Percentiles rank a stretch among this genome's conserved stretches.
phyloP scores from a whole-genome alignment of 2,888 invertebrate species.

The Drosophila stalkeri region DNA sequence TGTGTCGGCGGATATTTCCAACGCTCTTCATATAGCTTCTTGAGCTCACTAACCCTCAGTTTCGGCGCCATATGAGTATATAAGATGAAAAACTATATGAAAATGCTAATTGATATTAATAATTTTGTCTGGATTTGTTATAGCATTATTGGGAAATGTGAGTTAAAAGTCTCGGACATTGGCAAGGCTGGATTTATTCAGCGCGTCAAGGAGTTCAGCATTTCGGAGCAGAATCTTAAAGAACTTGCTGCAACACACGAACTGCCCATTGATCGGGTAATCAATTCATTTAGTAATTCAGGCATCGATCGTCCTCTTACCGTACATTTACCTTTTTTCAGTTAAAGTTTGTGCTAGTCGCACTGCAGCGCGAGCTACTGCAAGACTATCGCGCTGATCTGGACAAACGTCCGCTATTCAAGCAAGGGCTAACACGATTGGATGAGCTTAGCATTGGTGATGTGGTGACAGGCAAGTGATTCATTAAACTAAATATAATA shows the following conservation, averaged over 20 bases:
- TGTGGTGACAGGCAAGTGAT: constrained; percentile 87
- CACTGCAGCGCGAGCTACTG: constrained; percentile 86
- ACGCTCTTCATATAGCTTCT: constrained; percentile 42
- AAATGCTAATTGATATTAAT: constrained; percentile 11
- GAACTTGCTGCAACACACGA: constrained; percentile 86
- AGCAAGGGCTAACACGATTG: constrained; percentile 89
- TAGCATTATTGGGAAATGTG: constrained; percentile 84
- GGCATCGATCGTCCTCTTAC: neutral
- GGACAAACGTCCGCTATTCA: constrained; percentile 90
- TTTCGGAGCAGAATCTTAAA: constrained; percentile 68
- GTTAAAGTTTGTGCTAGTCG: constrained; percentile 87
- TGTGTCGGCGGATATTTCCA: constrained; percentile 60
- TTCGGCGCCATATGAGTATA: constrained; percentile 30
- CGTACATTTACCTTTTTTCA: constrained; percentile 42
- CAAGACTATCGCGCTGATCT: constrained; percentile 91
- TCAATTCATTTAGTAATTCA: constrained; percentile 68
- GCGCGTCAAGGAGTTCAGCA: constrained; percentile 76
- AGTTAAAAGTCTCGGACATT: constrained; percentile 83
- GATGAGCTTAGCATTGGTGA: constrained; percentile 88
- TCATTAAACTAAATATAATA: neutral
- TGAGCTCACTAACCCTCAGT: constrained; percentile 44
- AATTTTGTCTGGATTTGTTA: constrained; percentile 25
- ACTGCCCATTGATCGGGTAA: constrained; percentile 87
- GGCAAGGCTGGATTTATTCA: constrained; percentile 85
- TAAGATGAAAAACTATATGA: neutral